A percentile compares a stretch with the other conserved stretches of the same genome.
Conservation (phyloP, 2,113 vertebrate species). For the Pogona vitticeps region DNA sequence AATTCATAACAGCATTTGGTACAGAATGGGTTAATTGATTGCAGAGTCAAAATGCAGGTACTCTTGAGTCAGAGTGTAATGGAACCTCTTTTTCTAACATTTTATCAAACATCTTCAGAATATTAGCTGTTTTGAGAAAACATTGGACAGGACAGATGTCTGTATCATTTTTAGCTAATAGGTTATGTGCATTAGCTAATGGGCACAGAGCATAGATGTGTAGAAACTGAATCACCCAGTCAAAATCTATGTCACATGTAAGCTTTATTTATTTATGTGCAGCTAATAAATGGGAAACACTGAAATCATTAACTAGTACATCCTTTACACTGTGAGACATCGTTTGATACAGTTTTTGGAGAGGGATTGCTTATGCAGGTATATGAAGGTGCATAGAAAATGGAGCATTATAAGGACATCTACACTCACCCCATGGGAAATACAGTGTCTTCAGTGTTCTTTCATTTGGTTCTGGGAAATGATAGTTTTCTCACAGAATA, state of each 20-base stretch:
- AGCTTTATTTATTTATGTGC: neutral
- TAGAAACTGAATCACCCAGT: neutral
- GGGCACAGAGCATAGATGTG: neutral
- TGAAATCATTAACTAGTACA: neutral
- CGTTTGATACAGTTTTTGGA: slow-evolving; percentile 7
- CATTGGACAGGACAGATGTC: neutral
- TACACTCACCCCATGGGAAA: neutral
- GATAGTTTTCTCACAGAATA: neutral
- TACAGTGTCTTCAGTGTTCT: neutral
- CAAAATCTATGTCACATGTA: neutral
- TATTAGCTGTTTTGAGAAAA: slow-evolving; percentile 1
- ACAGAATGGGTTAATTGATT: too few relatives aligned
- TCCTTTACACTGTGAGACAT: accelerated
- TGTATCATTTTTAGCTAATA: neutral
- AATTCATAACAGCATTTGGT: too few relatives aligned
- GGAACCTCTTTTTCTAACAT: neutral
- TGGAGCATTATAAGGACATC: neutral
- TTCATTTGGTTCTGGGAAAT: neutral
- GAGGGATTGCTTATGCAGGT: neutral
- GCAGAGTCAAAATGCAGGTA: too few relatives aligned
- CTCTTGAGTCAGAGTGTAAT: too few relatives aligned
- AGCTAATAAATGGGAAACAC: neutral
- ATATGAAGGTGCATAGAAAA: neutral
- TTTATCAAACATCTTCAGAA: slow-evolving; percentile 1
- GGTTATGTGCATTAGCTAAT: neutral